These are phyloP conservation scores for Anniella stebbinsi DNA, from an alignment of 2,797 vertebrate species.

Conservation along the genomic window DNA sequence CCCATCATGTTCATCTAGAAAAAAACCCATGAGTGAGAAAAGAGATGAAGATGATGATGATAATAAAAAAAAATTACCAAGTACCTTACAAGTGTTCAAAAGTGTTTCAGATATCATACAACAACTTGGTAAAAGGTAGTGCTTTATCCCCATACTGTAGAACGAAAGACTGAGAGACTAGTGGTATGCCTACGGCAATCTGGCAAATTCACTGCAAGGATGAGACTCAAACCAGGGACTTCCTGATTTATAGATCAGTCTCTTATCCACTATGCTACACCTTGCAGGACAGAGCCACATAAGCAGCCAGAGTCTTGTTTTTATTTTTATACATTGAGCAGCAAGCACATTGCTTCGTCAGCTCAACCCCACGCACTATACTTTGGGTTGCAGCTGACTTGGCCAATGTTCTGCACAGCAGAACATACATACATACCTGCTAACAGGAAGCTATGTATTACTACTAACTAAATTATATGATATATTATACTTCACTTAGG, in stretches of 20 bases:
- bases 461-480: slow-evolving; percentile 17
- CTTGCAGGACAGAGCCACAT: neutral
- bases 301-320: neutral
- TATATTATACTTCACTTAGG: neutral
- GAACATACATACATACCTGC: neutral
- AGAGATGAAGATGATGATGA: too few relatives aligned
- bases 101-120: neutral
- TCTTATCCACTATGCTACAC: neutral
- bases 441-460: slow-evolving; percentile 10
- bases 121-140: neutral
- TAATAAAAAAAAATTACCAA: neutral
- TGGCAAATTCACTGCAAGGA: neutral
- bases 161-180: neutral
- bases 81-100: neutral
- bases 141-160: neutral
- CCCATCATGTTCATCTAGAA: too few relatives aligned
- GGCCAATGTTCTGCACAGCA: neutral
- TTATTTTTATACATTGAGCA: neutral
- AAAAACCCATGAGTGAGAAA: too few relatives aligned
- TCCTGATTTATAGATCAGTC: neutral
- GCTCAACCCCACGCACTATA: neutral
- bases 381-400: neutral
- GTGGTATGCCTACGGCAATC: neutral
- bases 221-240: neutral
- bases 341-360: neutral